Percentiles rank a stretch among this genome's conserved stretches.
These are phyloP conservation scores for Corythoichthys haematopterus DNA, from an alignment of 2,113 vertebrate genomes.

Conservation along the genomic window DNA sequence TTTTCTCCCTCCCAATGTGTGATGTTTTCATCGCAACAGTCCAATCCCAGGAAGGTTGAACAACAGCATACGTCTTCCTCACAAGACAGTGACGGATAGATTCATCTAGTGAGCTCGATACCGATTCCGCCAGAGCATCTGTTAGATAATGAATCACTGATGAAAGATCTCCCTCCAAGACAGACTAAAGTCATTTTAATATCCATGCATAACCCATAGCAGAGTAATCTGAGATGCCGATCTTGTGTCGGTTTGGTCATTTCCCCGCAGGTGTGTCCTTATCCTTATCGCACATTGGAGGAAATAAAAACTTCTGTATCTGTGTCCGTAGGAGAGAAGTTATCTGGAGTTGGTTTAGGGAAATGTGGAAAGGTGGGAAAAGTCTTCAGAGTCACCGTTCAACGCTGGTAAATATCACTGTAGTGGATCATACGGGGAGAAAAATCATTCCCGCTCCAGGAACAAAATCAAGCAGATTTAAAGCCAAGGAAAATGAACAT, in stretches of 20 bases:
- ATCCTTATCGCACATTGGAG: not conserved
- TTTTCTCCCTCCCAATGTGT: slow-evolving; percentile 22
- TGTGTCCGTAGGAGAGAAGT: not conserved
- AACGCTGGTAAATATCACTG: slow-evolving; percentile 9
- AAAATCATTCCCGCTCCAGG: slow-evolving; percentile 24
- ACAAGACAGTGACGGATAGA: slow-evolving; percentile 65
- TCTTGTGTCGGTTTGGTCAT: slow-evolving; percentile 21
- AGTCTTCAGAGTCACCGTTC: slow-evolving; percentile 8
- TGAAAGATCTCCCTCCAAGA: slow-evolving; percentile 55
- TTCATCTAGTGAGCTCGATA: slow-evolving; percentile 66
- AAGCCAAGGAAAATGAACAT: slow-evolving; percentile 45
- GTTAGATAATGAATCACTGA: slow-evolving; percentile 69
- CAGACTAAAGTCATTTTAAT: slow-evolving; percentile 40
- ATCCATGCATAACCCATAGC: slow-evolving; percentile 18
- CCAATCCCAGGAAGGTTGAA: slow-evolving; percentile 40
- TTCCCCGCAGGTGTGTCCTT: slow-evolving; percentile 9
- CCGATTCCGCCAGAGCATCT: slow-evolving; percentile 52
- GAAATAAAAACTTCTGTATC: slow-evolving; percentile 4
- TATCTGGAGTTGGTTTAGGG: slow-evolving; percentile 5
- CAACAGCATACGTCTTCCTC: slow-evolving; percentile 68
- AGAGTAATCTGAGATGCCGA: slow-evolving; percentile 26
- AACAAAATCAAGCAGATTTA: slow-evolving; percentile 43
- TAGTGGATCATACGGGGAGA: slow-evolving; percentile 16
- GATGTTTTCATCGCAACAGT: slow-evolving; percentile 57
- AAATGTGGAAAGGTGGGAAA: slow-evolving; percentile 1